Evolutionary conservation across 1,140 invertebrate species (phyloP).

Genomic region (Drosophila simulans): DNA sequence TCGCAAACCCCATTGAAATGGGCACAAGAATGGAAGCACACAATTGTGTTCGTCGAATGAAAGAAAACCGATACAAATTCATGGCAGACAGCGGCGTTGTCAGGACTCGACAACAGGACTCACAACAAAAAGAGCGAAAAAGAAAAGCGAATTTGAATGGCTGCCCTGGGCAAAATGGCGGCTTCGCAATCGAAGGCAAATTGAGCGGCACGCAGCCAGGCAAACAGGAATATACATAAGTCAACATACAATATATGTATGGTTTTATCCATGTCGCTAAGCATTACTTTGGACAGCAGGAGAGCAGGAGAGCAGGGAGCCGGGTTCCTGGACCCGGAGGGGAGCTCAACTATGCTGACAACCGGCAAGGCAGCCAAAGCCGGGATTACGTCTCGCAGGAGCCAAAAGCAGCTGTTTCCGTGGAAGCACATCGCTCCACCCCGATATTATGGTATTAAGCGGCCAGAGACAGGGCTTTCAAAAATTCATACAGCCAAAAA

Average conservation of each 20-base stretch:
- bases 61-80: slow-evolving; percentile 34
- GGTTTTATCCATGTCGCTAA: slow-evolving; percentile 22
- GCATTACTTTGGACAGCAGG: slow-evolving; percentile 42
- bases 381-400: slow-evolving; percentile 34
- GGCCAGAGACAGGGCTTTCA: slow-evolving; percentile 34
- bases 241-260: slow-evolving; percentile 2
- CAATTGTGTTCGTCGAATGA: slow-evolving; percentile 23
- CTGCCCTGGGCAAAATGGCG: slow-evolving; percentile 49
- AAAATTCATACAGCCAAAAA: slow-evolving; percentile 59
- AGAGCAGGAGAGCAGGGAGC: slow-evolving; percentile 3
- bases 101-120: slow-evolving; percentile 42
- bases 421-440: slow-evolving; percentile 13
- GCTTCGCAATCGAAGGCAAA: slow-evolving; percentile 46
- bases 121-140: slow-evolving; percentile 34
- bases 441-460: slow-evolving; percentile 23
- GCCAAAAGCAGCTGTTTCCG: slow-evolving; percentile 30
- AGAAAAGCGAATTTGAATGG: slow-evolving; percentile 36
- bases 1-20: slow-evolving; percentile 3
- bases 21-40: slow-evolving; percentile 11
- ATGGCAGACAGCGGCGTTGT: slow-evolving; percentile 36
- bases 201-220: slow-evolving; percentile 42
- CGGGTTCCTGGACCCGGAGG: slow-evolving; percentile 2
- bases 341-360: slow-evolving; percentile 41
- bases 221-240: slow-evolving; percentile 18
- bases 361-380: slow-evolving; percentile 47